These are phyloP conservation scores for Drosophila anceps DNA, from an alignment of 2,888 invertebrate species.

Conservation along the genomic window DNA sequence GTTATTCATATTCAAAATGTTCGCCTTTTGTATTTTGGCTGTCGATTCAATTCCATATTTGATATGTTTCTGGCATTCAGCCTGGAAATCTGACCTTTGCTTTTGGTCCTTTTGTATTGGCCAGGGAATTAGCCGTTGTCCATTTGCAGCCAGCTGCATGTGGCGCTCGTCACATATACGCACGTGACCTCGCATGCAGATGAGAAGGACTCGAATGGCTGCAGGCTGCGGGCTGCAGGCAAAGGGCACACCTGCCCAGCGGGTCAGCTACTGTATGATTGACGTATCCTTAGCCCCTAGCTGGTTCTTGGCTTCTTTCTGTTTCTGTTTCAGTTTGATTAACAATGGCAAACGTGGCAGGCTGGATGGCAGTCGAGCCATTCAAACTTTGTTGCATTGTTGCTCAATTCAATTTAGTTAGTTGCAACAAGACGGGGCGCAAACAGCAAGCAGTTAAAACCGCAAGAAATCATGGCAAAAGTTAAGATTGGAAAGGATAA, in stretches of 20 bases:
- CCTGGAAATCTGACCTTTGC: conserved; percentile 71
- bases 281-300: conserved; percentile 23
- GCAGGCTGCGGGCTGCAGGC: neutral
- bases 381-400: conserved; percentile 48
- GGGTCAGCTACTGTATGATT: conserved; percentile 32
- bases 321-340: conserved; percentile 15
- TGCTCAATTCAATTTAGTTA: conserved; percentile 54
- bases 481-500: conserved; percentile 54
- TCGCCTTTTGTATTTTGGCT: conserved; percentile 26
- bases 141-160: conserved; percentile 52
- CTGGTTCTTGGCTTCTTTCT: conserved; percentile 13
- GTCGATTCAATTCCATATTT: conserved; percentile 31
- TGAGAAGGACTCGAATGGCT: conserved; percentile 24
- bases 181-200: conserved; percentile 50
- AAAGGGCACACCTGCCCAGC: conserved; percentile 17
- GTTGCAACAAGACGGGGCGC: conserved; percentile 31
- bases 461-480: conserved; percentile 57
- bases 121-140: conserved; percentile 65
- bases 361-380: conserved; percentile 23
- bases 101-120: conserved; percentile 47
- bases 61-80: conserved; percentile 28
- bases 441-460: conserved; percentile 11
- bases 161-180: conserved; percentile 40
- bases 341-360: conserved; percentile 31
- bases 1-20: conserved; percentile 48